Base-by-base conservation (phyloP, 2,888 invertebrate genomes). In the Phalera bucephala region DNA sequence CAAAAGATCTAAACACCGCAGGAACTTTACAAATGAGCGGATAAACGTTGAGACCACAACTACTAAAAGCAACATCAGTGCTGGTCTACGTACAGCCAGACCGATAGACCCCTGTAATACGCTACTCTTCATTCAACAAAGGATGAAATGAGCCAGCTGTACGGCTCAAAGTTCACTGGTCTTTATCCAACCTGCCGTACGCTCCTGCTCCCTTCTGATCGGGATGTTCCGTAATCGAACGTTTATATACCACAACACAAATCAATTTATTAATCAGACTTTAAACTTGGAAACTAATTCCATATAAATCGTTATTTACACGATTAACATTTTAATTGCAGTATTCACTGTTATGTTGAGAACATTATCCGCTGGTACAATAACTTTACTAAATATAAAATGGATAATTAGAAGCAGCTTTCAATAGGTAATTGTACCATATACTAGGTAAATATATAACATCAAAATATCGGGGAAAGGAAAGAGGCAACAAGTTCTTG, bases 171-270 rank as follows among this genome's bases (percentile, higher is more conserved):
- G 3, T 31, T 31, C 45, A 40, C 34, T 70, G 62, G 70, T 36
- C 39, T 40, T 40, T 43, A n/a, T 42, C 46, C 45, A 32, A 41
- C 52, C 51, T 52, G 45, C n/a, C n/a, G 45, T 45, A 54, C 48
- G n/a, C n/a, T 45, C 51, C 42, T 54, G 51, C 60, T 60, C 31
- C 45, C 44, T 54, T 59, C 64, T 71, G 71, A 74, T 73, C 67
- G 71, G 60, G 56, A 66, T 65, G 66, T 66, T 75, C 66, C 45
- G 65, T 45, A 63, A 63, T 54, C 53, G 61, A 53, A 59, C 42
- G 56, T 57, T 59, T 46, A 59, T 56, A 50, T 52, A 45, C 40
- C 11, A 49, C 38, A 34, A 42, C 47, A 53, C 52, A 57, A 65
- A 72, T 69, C 64, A 61, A 66, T 72, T 63, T 61, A 62, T 64